These are phyloP conservation scores for Limenitis camilla DNA, from an alignment of 2,888 invertebrate species.

Conservation along the genomic window DNA sequence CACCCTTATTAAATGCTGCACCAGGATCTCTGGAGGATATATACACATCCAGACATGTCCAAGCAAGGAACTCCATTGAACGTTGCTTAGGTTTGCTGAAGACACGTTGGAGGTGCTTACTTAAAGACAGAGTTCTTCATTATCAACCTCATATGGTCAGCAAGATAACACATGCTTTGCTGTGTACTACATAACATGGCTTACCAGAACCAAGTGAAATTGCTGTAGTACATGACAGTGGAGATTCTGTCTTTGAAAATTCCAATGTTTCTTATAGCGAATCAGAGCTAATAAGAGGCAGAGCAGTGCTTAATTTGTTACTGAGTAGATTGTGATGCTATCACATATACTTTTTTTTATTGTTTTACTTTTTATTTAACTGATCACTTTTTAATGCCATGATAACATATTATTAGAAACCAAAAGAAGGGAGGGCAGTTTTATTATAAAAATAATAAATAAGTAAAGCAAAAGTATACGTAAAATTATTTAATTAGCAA, in stretches of 20 bases:
- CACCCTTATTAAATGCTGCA: conserved; percentile 25
- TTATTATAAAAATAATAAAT: too few species aligned
- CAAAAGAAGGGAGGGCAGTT: too few species aligned
- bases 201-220: not conserved
- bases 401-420: too few species aligned
- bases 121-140: conserved; percentile 25
- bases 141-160: conserved; percentile 24
- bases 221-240: not conserved
- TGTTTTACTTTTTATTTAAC: too few species aligned
- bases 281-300: conserved; percentile 2
- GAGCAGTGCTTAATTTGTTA: conserved; percentile 5
- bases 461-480: too few species aligned
- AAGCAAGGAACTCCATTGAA: conserved; percentile 25
- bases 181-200: conserved; percentile 29
- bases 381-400: too few species aligned
- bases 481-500: too few species aligned
- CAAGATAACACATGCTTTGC: conserved; percentile 26
- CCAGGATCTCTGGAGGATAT: conserved; percentile 23
- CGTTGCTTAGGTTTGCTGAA: conserved; percentile 27
- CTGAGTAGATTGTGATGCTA: not conserved
- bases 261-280: not conserved
- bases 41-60: conserved; percentile 22
- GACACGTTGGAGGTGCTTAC: conserved; percentile 26
- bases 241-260: not conserved
- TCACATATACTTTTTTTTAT: too few species aligned